These are phyloP conservation scores for Drosophila acutilabella DNA, from an alignment of 2,888 invertebrate genomes.

Conservation along the genomic window DNA sequence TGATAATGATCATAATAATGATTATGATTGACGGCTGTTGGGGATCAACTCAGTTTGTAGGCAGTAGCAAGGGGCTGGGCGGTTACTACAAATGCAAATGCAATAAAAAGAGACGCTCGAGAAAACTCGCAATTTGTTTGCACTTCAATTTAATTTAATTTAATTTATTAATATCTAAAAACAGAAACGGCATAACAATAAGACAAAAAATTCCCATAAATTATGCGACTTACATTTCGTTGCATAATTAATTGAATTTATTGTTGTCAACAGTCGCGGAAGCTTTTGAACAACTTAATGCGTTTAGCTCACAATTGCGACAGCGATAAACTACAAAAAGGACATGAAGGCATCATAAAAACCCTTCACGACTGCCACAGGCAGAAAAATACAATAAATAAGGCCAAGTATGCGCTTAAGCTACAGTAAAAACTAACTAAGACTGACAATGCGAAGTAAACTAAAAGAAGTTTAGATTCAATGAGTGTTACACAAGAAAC, in stretches of 20 bases:
- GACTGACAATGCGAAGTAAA: not conserved
- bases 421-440: constrained; percentile 29
- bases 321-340: constrained; percentile 25
- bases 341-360: constrained; percentile 23
- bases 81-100: constrained; percentile 65
- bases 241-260: constrained; percentile 53
- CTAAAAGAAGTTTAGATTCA: not conserved
- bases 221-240: constrained; percentile 19
- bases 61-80: not conserved
- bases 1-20: constrained; percentile 50
- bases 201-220: constrained; percentile 35
- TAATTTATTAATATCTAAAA: constrained; percentile 38
- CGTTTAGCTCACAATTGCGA: constrained; percentile 32
- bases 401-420: not conserved
- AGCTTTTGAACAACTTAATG: constrained; percentile 26
- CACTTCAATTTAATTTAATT: constrained; percentile 73
- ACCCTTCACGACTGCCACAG: constrained; percentile 5
- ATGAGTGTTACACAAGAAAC: not conserved
- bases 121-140: constrained; percentile 61
- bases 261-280: constrained; percentile 3
- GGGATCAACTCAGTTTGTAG: not conserved
- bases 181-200: not conserved
- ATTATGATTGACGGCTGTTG: constrained; percentile 47
- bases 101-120: constrained; percentile 53
- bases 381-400: constrained; percentile 1